phyloP scores from a whole-genome alignment of 2,113 vertebrate species.

The Perca fluviatilis region DNA sequence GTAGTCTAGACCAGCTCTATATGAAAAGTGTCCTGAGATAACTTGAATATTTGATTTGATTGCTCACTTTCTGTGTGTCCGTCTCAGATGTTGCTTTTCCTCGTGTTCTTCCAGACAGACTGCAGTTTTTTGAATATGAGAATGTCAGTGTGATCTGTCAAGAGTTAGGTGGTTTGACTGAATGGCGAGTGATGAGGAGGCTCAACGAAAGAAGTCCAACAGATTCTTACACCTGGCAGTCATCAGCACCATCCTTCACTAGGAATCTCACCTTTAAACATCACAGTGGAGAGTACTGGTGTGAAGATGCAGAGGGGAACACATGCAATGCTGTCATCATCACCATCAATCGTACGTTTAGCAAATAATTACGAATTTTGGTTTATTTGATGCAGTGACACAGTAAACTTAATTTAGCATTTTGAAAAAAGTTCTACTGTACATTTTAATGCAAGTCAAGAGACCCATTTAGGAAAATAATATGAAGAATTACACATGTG shows the following conservation, averaged over 20 bases:
- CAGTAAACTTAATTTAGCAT: not conserved
- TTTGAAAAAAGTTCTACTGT: too few species aligned
- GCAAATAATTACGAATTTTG: not conserved
- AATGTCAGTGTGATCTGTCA: not conserved
- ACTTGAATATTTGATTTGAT: too few species aligned
- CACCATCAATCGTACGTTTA: constrained; percentile 11
- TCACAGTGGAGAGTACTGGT: constrained; percentile 48
- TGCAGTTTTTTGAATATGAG: constrained; percentile 25
- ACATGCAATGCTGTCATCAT: not conserved
- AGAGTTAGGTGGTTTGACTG: rapidly evolving
- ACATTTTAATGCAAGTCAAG: too few species aligned
- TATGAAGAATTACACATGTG: not conserved
- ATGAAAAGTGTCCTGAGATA: too few species aligned
- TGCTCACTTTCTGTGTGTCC: not conserved
- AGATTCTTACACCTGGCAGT: rapidly evolving
- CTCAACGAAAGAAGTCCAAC: rapidly evolving
- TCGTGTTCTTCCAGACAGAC: constrained; percentile 12
- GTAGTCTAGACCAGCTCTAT: too few species aligned
- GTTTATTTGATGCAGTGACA: not conserved
- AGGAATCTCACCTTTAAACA: rapidly evolving
- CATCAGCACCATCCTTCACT: not conserved
- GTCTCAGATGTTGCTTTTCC: constrained; percentile 11
- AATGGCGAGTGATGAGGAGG: not conserved
- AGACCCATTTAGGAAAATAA: not conserved
- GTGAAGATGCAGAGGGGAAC: constrained; percentile 15